Percentiles rank a stretch among this genome's conserved stretches.
Conservation (phyloP, 2,113 vertebrate genomes). For the Etheostoma cragini region DNA sequence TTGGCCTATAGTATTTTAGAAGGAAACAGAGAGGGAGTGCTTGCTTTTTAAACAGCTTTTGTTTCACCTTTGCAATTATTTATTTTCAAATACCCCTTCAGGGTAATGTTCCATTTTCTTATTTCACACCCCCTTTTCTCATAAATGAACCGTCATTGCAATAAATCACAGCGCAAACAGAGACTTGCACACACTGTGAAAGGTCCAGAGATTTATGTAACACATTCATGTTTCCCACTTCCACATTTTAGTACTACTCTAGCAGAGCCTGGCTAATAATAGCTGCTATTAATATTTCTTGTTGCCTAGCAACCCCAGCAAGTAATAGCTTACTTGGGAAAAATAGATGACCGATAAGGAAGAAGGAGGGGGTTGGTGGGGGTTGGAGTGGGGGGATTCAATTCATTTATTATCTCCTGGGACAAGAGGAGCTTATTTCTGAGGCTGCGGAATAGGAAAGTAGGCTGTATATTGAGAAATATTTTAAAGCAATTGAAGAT, state of each 20-base stretch:
- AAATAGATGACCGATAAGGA: slow-evolving; percentile 99
- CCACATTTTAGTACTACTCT: slow-evolving; percentile 99
- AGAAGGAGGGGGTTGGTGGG: slow-evolving; percentile 76
- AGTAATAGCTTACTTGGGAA: slow-evolving; percentile 99
- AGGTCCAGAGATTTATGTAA: slow-evolving; percentile 99
- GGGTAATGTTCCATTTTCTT: slow-evolving; percentile 99
- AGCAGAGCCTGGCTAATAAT: slow-evolving; percentile 99
- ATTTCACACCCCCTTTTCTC: slow-evolving; percentile 98
- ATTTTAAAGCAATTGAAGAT: slow-evolving; percentile 85
- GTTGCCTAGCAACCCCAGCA: slow-evolving; percentile 98
- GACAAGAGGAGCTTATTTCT: slow-evolving; percentile 98
- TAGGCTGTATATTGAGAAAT: slow-evolving; percentile 87
- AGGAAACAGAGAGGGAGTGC: slow-evolving; percentile 66
- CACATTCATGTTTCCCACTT: slow-evolving; percentile 99
- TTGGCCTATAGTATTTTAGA: slow-evolving; percentile 86
- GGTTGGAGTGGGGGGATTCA: slow-evolving; percentile 86
- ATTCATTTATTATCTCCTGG: slow-evolving; percentile 99
- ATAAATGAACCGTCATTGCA: slow-evolving; percentile 99
- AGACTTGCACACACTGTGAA: slow-evolving; percentile 96
- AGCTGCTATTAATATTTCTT: slow-evolving; percentile 99
- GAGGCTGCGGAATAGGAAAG: slow-evolving; percentile 95
- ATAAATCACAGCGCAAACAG: slow-evolving; percentile 99
- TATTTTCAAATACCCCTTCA: slow-evolving; percentile 99
- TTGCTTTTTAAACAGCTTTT: slow-evolving; percentile 93
- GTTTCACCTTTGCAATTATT: slow-evolving; percentile 98